phyloP scores from a whole-genome alignment of 2,797 vertebrate genomes.

The Platyrinchus mystaceus region DNA sequence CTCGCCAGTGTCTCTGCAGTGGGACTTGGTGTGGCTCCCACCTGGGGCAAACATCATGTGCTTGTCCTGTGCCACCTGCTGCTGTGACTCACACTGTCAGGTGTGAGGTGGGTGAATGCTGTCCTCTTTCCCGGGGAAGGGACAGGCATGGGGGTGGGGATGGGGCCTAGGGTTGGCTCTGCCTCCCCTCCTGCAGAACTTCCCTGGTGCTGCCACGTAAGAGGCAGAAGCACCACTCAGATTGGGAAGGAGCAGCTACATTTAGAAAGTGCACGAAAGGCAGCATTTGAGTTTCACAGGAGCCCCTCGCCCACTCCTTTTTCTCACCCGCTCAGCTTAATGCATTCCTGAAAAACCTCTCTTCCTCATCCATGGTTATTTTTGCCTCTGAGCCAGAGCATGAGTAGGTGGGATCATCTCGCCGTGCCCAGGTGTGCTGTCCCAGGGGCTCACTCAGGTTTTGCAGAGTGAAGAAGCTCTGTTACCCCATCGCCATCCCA shows the following conservation, averaged over 20 bases:
- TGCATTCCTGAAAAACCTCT: background rate
- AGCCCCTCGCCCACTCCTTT: constrained; percentile 26
- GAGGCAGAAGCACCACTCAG: background rate
- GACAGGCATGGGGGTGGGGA: background rate
- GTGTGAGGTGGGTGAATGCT: rapidly evolving
- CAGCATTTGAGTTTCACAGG: background rate
- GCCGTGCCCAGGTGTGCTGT: background rate
- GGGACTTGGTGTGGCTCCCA: background rate
- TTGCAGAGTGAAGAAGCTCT: rapidly evolving
- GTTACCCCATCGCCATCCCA: rapidly evolving
- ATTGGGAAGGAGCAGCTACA: background rate
- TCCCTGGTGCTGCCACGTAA: rapidly evolving
- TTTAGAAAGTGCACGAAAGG: constrained; percentile 7
- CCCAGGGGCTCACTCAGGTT: background rate
- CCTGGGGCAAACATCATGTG: rapidly evolving
- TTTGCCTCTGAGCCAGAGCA: background rate
- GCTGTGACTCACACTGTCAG: rapidly evolving
- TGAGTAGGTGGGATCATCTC: background rate
- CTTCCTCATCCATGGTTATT: background rate
- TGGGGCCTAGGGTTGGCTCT: background rate
- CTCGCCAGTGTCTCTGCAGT: rapidly evolving
- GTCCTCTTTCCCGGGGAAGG: background rate
- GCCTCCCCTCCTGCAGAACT: background rate
- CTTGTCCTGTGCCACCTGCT: rapidly evolving
- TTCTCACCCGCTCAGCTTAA: constrained; percentile 35